Evolutionary conservation across 2,888 invertebrate genomes (phyloP).

Genomic region (Sminthurides aquaticus): DNA sequence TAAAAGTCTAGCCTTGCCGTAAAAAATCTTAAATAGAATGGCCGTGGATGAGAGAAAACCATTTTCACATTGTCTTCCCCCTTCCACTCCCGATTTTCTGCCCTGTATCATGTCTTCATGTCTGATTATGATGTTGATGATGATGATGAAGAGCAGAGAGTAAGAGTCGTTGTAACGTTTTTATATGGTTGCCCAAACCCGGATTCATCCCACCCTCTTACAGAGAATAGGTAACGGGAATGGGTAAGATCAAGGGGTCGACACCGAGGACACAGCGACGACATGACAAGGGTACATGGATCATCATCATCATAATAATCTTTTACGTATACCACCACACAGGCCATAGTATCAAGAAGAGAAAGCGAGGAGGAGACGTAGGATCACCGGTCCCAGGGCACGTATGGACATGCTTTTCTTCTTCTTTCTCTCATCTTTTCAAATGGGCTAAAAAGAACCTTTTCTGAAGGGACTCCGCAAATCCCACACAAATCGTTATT

Average conservation of each 20-base stretch:
- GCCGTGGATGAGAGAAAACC: no score
- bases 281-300: not conserved
- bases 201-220: no score
- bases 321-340: not conserved
- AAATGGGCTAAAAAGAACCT: constrained; percentile 14
- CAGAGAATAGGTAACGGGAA: no score
- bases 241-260: not conserved
- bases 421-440: constrained; percentile 3
- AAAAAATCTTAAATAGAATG: no score
- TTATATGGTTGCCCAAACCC: no score
- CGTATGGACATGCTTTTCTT: constrained; percentile 9
- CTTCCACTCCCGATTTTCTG: not conserved
- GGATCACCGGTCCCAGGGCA: not conserved
- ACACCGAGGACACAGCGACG: not conserved
- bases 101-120: not conserved
- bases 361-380: no score
- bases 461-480: constrained; percentile 19
- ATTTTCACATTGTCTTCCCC: no score
- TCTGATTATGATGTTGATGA: not conserved
- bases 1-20: no score
- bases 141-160: not conserved
- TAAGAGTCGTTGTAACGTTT: not conserved
- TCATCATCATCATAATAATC: not conserved
- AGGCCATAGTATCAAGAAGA: no score
- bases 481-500: constrained; percentile 31